Base-by-base conservation (phyloP, 2,888 invertebrate species). In the Gymnoscelis rufifasciata region DNA sequence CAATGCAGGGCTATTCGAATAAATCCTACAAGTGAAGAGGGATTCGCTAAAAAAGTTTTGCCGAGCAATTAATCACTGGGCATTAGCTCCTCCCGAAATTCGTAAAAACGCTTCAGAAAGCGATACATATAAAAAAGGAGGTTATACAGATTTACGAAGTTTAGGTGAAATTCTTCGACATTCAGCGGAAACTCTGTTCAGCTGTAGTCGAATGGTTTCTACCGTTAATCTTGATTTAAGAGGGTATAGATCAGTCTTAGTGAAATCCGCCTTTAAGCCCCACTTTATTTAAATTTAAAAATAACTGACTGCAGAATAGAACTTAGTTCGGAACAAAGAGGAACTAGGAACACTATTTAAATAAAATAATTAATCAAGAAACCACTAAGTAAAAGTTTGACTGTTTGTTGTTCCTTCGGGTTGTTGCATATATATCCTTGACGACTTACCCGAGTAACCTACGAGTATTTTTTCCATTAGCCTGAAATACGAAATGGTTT, bases 11-110 rank as follows among this genome's bases (percentile, higher is more conserved):
- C 58, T 57, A 60, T 62, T 60, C 59, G 57, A 51, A 57, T 56
- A 59, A 60, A 63, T 57, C 59, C 47, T 43, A 51, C 56, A 53
- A 54, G 57, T 56, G 57, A 54, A 54, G 55, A 56, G 57, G 59
- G 62, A 66, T 60, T 35, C 41, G 52, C 46, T 26, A 50, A 54
- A 52, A 57, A 57, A 57, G 52, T 64, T 67, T 57, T 52, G 50
- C 54, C 49, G 46, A 36, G 45, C 59, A 63, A 66, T 70, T 71
- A 68, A 69, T 71, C 71, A 67, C 59, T 43, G 49, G 52, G 60
- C 51, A 61, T 71, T 66, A 66, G 67, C 58, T 62, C 62, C 52
- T 59, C 57, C 56, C 50, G 48, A 51, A 51, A 47, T 36, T 52
- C 57, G 51, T 38, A 8, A 47, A 51, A 35, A 19, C 35, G 35